Evolutionary conservation across 2,797 vertebrate genomes (phyloP).

Genomic region (Pygocentrus nattereri): DNA sequence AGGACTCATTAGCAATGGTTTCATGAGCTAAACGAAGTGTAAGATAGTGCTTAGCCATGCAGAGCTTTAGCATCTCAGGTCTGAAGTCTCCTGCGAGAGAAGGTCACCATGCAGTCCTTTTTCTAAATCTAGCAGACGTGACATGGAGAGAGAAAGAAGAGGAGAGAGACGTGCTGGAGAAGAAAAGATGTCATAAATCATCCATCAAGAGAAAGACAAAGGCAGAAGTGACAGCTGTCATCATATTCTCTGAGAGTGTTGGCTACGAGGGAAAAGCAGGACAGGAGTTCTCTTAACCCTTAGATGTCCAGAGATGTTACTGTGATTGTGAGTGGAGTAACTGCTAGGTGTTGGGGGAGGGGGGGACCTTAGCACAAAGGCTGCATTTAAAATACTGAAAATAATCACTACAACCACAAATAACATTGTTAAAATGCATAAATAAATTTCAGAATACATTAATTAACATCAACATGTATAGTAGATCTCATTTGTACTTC

Average conservation of each 20-base stretch:
- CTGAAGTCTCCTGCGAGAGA: background rate
- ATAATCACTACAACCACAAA: no score
- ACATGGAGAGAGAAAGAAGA: background rate
- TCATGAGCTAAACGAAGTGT: background rate
- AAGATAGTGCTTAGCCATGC: slow-evolving; percentile 11
- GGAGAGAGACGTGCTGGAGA: background rate
- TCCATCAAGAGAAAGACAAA: slow-evolving; percentile 9
- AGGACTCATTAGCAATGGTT: background rate
- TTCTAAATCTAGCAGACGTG: slow-evolving; percentile 1
- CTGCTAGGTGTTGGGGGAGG: no score
- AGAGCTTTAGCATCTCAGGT: background rate
- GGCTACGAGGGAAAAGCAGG: background rate
- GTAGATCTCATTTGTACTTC: no score
- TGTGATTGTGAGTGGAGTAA: no score
- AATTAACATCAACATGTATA: no score
- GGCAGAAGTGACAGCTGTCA: slow-evolving; percentile 19
- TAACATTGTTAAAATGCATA: no score
- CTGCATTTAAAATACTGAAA: no score
- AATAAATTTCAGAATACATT: no score
- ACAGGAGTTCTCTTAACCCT: background rate
- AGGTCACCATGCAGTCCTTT: background rate
- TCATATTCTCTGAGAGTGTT: background rate
- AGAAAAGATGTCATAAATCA: slow-evolving; percentile 4
- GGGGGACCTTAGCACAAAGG: no score
- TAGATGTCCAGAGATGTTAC: background rate